Evolutionary conservation across 37 sponge, comb jelly and placozoan genomes (phyloP).

Genomic region (Oscarella lobularis): DNA sequence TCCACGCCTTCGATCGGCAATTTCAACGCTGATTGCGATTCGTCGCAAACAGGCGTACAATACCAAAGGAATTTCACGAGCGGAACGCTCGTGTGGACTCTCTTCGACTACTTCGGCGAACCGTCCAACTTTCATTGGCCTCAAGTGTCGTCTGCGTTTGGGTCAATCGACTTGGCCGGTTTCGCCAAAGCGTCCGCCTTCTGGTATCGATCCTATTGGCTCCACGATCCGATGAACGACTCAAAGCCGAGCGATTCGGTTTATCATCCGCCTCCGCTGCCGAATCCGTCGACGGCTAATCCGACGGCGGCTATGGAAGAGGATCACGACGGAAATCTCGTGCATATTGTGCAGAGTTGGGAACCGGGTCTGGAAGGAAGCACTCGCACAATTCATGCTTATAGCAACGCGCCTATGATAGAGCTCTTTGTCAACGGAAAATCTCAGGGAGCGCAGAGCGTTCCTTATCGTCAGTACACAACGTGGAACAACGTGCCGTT

Average conservation of each 20-base stretch:
- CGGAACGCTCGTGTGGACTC: conserved; percentile 44
- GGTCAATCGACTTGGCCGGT: conserved; percentile 47
- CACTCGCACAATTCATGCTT: conserved; percentile 26
- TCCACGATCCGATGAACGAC: conserved; percentile 18
- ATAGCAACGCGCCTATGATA: conserved; percentile 38
- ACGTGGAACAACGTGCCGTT: conserved; percentile 22
- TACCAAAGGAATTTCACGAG: conserved; percentile 25
- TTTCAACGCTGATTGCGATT: conserved; percentile 28
- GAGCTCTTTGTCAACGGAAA: conserved; percentile 39
- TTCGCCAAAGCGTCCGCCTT: conserved; percentile 41
- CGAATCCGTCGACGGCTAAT: not conserved
- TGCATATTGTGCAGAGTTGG: conserved; percentile 34
- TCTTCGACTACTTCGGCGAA: conserved; percentile 41
- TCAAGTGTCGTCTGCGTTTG: conserved; percentile 35
- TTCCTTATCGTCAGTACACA: conserved; percentile 29
- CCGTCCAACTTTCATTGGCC: conserved; percentile 29
- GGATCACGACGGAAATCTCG: conserved; percentile 6
- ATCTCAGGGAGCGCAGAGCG: conserved; percentile 13
- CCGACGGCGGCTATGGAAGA: not conserved
- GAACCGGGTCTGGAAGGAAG: not conserved
- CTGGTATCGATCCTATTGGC: conserved; percentile 36
- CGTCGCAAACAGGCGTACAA: conserved; percentile 22
- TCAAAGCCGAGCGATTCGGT: not conserved
- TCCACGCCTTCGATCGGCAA: conserved; percentile 1
- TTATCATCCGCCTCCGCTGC: not conserved